These are phyloP conservation scores for Acomys russatus DNA, from an alignment of 2,797 vertebrate genomes.

Conservation along the genomic window DNA sequence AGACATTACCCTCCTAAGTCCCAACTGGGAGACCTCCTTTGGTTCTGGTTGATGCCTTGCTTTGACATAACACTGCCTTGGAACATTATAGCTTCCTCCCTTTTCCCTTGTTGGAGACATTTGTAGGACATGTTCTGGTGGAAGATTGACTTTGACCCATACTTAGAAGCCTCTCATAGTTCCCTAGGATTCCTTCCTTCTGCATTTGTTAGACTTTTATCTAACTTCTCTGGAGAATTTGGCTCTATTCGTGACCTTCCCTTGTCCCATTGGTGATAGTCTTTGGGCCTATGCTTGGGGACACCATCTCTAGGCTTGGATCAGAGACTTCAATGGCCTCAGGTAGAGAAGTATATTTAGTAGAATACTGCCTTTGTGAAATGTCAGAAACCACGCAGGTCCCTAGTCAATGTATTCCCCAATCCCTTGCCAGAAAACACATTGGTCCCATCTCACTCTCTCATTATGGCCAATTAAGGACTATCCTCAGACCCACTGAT, in stretches of 20 bases:
- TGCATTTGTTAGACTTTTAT: background rate
- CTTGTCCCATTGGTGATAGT: background rate
- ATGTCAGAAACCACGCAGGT: background rate
- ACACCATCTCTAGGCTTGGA: background rate
- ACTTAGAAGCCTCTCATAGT: background rate
- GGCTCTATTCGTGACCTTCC: too few relatives aligned
- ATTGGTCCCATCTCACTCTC: background rate
- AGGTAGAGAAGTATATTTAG: background rate
- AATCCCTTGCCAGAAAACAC: background rate
- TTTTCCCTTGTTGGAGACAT: background rate
- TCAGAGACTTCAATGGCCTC: background rate
- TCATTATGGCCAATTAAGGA: too few relatives aligned
- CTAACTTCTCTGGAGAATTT: background rate
- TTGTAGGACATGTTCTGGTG: background rate
- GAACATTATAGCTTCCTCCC: background rate
- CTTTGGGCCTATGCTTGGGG: background rate
- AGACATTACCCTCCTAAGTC: background rate
- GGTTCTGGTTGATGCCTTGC: background rate
- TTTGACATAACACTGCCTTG: background rate
- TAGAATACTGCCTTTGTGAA: background rate
- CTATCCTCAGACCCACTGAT: background rate
- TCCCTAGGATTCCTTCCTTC: background rate
- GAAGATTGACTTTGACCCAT: too few relatives aligned
- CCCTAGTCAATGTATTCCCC: background rate
- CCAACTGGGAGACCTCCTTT: background rate